phyloP scores from a whole-genome alignment of 2,797 vertebrate genomes.

The Microctenopoma steveboyesi region DNA sequence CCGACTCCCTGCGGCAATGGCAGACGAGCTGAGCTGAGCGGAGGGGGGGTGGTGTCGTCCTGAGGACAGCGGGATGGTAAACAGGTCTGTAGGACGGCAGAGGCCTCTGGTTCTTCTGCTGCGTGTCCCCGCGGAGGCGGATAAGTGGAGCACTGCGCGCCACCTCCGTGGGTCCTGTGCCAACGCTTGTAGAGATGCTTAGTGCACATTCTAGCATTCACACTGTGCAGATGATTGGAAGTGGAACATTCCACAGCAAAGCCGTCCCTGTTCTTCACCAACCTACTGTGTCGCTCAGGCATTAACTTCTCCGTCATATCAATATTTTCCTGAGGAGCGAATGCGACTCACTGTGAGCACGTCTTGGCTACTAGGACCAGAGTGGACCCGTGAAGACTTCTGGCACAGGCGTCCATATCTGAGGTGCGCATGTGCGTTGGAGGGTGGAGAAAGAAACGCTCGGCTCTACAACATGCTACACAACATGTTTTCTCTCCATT shows the following conservation, averaged over 20 bases:
- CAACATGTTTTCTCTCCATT: too few relatives aligned
- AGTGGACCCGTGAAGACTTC: not conserved
- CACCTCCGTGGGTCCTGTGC: constrained; percentile 20
- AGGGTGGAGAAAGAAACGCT: too few relatives aligned
- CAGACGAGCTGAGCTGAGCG: constrained; percentile 31
- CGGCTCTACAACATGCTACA: too few relatives aligned
- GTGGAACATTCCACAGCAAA: not conserved
- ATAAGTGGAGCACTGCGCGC: constrained; percentile 51
- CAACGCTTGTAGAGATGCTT: not conserved
- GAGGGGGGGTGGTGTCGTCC: constrained; percentile 23
- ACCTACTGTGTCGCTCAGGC: not conserved
- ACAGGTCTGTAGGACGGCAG: constrained; percentile 60
- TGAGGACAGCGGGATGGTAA: constrained; percentile 47
- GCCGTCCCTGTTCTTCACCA: not conserved
- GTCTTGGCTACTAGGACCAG: not conserved
- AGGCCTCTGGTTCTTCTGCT: constrained; percentile 61
- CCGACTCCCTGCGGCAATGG: constrained; percentile 67
- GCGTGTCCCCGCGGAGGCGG: constrained; percentile 38
- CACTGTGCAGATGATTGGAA: not conserved
- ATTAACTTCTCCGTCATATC: not conserved
- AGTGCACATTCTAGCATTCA: too few relatives aligned
- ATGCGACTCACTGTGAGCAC: not conserved
- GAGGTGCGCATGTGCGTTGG: too few relatives aligned
- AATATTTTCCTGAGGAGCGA: not conserved
- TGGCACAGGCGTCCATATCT: not conserved